Evolutionary conservation across 2,888 invertebrate genomes (phyloP).

Genomic region (Phymatocera aterrima): DNA sequence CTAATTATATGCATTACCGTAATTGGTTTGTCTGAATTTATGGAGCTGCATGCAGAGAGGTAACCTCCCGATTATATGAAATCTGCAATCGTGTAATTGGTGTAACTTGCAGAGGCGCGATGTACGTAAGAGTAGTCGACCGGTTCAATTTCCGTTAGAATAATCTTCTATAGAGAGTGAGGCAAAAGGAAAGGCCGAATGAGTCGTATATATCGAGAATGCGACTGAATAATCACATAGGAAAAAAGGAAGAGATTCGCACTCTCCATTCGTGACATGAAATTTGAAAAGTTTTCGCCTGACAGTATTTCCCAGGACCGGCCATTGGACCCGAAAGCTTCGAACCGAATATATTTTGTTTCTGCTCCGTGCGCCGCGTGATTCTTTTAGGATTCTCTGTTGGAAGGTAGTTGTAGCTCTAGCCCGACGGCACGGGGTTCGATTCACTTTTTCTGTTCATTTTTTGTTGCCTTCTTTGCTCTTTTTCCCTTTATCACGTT

Average conservation of each 20-base stretch:
- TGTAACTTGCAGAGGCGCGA: constrained; percentile 2
- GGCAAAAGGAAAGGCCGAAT: too few relatives aligned
- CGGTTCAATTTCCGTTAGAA: neutral
- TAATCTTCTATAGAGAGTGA: neutral
- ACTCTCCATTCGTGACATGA: too few relatives aligned
- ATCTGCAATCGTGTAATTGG: constrained; percentile 12
- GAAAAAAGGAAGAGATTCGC: neutral
- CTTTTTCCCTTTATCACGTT: neutral
- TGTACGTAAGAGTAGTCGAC: too few relatives aligned
- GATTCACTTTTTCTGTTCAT: neutral
- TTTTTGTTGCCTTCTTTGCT: too few relatives aligned
- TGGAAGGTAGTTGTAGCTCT: neutral
- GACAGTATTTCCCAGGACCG: neutral
- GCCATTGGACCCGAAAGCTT: neutral
- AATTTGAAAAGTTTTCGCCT: constrained; percentile 1
- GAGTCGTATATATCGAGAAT: neutral
- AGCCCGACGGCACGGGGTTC: neutral
- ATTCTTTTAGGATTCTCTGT: constrained; percentile 22
- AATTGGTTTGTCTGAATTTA: constrained; percentile 18
- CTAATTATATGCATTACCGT: constrained; percentile 21
- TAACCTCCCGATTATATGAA: neutral
- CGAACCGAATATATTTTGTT: constrained; percentile 13
- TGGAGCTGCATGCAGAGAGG: neutral
- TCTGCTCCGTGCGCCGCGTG: neutral
- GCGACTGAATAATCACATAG: neutral